Evolutionary conservation across 2,113 vertebrate genomes (phyloP).

Genomic region (Australoheros scitulus): DNA sequence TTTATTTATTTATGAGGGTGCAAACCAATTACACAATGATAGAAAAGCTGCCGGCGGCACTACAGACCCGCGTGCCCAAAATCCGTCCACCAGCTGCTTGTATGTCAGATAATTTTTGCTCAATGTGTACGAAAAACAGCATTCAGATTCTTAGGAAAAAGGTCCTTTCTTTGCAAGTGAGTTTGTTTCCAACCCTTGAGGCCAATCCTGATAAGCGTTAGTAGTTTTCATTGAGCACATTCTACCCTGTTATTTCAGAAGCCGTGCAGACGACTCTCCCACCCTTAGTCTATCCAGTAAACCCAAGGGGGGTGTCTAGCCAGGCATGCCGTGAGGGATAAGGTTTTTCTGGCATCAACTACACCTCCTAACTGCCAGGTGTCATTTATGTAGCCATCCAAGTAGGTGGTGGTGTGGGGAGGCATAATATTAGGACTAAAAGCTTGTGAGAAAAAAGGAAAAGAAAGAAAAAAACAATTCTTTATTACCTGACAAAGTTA

Average conservation of each 20-base stretch:
- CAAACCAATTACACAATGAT: slow-evolving; percentile 76
- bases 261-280: slow-evolving; percentile 48
- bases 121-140: background rate
- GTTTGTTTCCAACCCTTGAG: slow-evolving; percentile 56
- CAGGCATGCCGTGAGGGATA: slow-evolving; percentile 26
- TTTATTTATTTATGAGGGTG: slow-evolving; percentile 80
- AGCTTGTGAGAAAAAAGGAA: slow-evolving; percentile 8
- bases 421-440: slow-evolving; percentile 30
- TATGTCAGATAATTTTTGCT: slow-evolving; percentile 17
- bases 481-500: slow-evolving; percentile 34
- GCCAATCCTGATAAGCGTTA: slow-evolving; percentile 61
- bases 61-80: slow-evolving; percentile 49
- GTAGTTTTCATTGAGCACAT: slow-evolving; percentile 45
- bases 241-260: slow-evolving; percentile 48
- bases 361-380: slow-evolving; percentile 53
- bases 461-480: slow-evolving; percentile 12
- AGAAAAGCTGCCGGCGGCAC: slow-evolving; percentile 66
- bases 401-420: slow-evolving; percentile 11
- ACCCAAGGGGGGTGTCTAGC: slow-evolving; percentile 46
- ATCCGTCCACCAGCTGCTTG: slow-evolving; percentile 34
- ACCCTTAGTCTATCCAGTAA: slow-evolving; percentile 56
- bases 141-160: slow-evolving; percentile 40
- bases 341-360: slow-evolving; percentile 44
- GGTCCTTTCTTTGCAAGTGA: slow-evolving; percentile 58
- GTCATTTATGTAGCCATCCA: slow-evolving; percentile 59